These are phyloP conservation scores for Oreochromis aureus DNA, from an alignment of 2,113 vertebrate genomes.

Conservation along the genomic window DNA sequence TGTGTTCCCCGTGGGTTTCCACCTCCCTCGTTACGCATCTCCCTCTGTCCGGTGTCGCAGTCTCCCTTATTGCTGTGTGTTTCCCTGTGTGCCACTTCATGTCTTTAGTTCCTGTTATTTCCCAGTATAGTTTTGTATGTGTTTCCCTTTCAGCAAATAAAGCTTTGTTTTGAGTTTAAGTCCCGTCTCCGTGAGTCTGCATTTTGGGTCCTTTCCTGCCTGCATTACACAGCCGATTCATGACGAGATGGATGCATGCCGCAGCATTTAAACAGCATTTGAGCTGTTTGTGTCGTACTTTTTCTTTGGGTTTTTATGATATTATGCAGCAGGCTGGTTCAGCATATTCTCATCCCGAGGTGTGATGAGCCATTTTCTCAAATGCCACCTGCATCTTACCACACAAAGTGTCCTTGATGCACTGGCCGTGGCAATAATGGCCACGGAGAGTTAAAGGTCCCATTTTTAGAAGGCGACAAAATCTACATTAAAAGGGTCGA, in stretches of 20 bases:
- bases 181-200: background rate
- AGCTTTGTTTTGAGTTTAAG: background rate
- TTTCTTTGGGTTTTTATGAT: background rate
- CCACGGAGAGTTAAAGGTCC: background rate
- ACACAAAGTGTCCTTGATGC: background rate
- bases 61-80: background rate
- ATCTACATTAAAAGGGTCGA: background rate
- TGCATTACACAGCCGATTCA: fast-evolving
- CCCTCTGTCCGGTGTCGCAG: background rate
- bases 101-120: background rate
- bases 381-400: background rate
- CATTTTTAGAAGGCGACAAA: background rate
- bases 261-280: background rate
- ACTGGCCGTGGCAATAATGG: background rate
- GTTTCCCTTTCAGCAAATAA: background rate
- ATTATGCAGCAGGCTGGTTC: fast-evolving
- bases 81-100: fast-evolving
- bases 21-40: background rate
- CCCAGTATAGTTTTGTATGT: background rate
- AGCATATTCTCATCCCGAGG: too few relatives aligned
- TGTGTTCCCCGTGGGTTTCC: background rate
- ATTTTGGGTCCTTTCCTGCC: background rate
- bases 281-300: background rate
- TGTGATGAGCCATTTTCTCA: background rate
- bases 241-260: too few relatives aligned